phyloP scores from a whole-genome alignment of 2,113 vertebrate genomes.

The Mellivora capensis region DNA sequence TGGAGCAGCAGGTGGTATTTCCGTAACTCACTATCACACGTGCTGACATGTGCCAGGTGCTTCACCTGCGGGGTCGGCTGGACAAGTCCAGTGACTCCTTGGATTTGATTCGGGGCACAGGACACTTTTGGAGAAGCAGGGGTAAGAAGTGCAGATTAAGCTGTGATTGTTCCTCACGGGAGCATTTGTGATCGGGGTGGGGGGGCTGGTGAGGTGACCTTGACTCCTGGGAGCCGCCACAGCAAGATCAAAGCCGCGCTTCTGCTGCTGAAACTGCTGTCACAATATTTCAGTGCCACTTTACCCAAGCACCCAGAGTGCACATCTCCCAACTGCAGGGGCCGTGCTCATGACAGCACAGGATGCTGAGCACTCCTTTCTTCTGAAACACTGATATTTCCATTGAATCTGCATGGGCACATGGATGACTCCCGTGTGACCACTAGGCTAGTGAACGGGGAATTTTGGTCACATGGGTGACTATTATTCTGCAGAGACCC shows the following conservation, averaged over 20 bases:
- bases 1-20: fast-evolving
- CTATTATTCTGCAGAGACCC: neutral
- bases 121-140: neutral
- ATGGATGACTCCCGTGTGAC: neutral
- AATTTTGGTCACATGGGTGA: neutral
- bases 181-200: fast-evolving
- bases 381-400: neutral
- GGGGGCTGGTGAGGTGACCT: neutral
- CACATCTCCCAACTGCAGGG: neutral
- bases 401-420: neutral
- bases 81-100: neutral
- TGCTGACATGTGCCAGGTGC: fast-evolving
- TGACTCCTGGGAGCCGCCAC: neutral
- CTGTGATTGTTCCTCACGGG: fast-evolving
- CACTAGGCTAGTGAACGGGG: neutral
- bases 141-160: neutral
- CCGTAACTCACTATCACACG: fast-evolving
- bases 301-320: neutral
- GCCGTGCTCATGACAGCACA: fast-evolving
- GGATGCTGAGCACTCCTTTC: neutral
- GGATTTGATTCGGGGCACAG: neutral
- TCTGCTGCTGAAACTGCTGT: neutral
- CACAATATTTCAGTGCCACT: neutral
- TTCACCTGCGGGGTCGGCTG: fast-evolving
- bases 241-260: neutral